A percentile compares a stretch with the other conserved stretches of the same genome.
Evolutionary conservation across 92 coral and sea anemone species (phyloP).

Genomic region (Phenganax subtilis): DNA sequence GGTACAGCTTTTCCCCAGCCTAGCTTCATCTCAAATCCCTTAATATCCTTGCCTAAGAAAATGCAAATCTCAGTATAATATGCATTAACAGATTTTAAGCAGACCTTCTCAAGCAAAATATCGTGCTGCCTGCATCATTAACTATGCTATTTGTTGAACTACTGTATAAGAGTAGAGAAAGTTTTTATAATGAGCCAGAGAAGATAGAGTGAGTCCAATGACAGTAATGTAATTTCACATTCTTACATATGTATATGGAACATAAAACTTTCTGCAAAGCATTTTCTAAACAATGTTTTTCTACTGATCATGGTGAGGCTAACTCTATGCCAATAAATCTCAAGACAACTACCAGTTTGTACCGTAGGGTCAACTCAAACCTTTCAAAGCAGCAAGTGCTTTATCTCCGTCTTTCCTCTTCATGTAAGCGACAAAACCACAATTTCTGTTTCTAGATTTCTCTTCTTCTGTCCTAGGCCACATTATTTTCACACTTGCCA

Average conservation of each 20-base stretch:
- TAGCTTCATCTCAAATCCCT: constrained; percentile 94
- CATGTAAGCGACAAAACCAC: constrained; percentile 99
- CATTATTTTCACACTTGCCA: constrained; percentile 98
- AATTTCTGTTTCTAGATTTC: constrained; percentile 92
- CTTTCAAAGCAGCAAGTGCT: constrained; percentile 76
- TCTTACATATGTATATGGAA: too few species aligned
- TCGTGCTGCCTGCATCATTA: background rate
- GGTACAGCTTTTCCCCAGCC: constrained; percentile 99
- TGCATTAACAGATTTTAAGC: too few species aligned
- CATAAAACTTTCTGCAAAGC: too few species aligned
- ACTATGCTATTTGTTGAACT: too few species aligned
- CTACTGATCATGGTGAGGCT: too few species aligned
- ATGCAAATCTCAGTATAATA: background rate
- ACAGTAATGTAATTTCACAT: too few species aligned
- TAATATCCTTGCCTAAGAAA: constrained; percentile 77
- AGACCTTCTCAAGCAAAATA: background rate
- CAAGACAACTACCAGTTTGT: background rate
- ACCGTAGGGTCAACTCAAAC: constrained; percentile 34
- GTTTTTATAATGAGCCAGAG: too few species aligned
- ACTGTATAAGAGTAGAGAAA: too few species aligned
- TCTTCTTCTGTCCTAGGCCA: constrained; percentile 99
- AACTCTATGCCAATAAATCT: too few species aligned
- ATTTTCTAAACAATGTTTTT: too few species aligned
- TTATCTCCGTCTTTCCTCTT: constrained; percentile 96
- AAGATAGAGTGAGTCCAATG: too few species aligned